Conservation (phyloP, 2,113 vertebrate genomes). For the Prionailurus viverrinus region DNA sequence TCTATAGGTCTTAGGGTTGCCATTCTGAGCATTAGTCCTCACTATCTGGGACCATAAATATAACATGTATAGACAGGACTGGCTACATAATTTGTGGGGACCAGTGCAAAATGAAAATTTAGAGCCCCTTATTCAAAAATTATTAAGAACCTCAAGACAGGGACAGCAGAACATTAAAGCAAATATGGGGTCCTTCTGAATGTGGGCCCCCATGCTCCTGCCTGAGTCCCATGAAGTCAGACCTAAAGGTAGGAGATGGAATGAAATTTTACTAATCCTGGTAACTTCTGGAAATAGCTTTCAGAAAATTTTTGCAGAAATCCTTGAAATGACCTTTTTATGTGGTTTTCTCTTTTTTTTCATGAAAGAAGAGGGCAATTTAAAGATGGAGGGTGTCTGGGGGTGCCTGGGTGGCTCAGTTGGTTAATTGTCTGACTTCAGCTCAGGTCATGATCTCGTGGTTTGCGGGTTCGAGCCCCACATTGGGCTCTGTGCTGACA, state of each 20-base stretch:
- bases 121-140: neutral
- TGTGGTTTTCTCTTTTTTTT: neutral
- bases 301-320: slow-evolving; percentile 3
- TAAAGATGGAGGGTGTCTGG: neutral
- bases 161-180: neutral
- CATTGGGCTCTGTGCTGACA: no score
- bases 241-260: neutral
- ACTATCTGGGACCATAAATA: neutral
- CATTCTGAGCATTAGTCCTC: neutral
- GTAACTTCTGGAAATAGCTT: slow-evolving; percentile 19
- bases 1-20: neutral
- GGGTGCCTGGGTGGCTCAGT: no score
- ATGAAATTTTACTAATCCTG: neutral
- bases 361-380: neutral
- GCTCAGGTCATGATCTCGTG: no score
- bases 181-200: neutral
- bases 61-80: neutral
- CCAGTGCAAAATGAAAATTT: neutral
- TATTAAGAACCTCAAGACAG: neutral
- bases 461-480: no score
- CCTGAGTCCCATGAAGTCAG: neutral
- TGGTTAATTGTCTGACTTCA: no score
- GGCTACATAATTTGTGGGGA: neutral
- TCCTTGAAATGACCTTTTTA: neutral
- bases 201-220: neutral